Evolutionary conservation across 2,888 invertebrate species (phyloP).

Genomic region (Encarsia formosa): DNA sequence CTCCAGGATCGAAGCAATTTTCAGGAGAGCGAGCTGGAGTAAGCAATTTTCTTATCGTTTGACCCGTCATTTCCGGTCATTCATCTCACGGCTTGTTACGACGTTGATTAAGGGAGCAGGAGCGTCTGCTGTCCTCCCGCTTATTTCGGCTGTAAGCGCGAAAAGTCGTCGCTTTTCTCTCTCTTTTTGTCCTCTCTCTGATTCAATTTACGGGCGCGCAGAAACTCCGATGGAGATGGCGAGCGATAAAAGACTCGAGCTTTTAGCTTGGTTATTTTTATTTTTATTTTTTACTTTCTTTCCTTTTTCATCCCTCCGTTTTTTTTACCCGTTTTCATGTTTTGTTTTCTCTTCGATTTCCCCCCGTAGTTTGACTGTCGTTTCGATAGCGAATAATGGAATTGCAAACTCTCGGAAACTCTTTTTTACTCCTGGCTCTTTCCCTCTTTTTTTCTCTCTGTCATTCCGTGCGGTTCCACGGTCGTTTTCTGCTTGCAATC

Average conservation of each 20-base stretch:
- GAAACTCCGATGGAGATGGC: slow-evolving; percentile 38
- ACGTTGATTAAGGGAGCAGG: slow-evolving; percentile 33
- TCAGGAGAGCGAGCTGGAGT: slow-evolving; percentile 22
- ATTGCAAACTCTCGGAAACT: too few relatives aligned
- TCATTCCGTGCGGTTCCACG: too few relatives aligned
- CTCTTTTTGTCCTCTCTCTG: slow-evolving; percentile 35
- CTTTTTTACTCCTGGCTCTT: too few relatives aligned
- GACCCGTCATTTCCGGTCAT: slow-evolving; percentile 48
- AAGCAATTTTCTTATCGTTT: slow-evolving; percentile 49
- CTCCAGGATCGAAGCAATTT: slow-evolving; percentile 5
- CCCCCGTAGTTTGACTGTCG: not conserved
- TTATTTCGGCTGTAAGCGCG: slow-evolving; percentile 19
- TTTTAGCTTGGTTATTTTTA: slow-evolving; percentile 8
- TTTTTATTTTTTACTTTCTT: slow-evolving; percentile 5
- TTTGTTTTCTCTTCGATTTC: not conserved
- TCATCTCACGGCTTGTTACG: slow-evolving; percentile 40
- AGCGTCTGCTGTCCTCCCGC: slow-evolving; percentile 12
- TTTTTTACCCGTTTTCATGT: slow-evolving; percentile 5
- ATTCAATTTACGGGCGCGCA: slow-evolving; percentile 46
- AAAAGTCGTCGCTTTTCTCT: too few relatives aligned
- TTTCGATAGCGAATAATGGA: too few relatives aligned
- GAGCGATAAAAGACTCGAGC: slow-evolving; percentile 33
- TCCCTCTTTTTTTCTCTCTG: too few relatives aligned
- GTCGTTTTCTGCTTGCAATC: too few relatives aligned
- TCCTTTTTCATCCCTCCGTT: slow-evolving; percentile 26